Percentiles rank a stretch among this genome's conserved stretches.
Evolutionary conservation across 1,140 invertebrate species (phyloP).

Genomic region (Tetragonula clypearis): DNA sequence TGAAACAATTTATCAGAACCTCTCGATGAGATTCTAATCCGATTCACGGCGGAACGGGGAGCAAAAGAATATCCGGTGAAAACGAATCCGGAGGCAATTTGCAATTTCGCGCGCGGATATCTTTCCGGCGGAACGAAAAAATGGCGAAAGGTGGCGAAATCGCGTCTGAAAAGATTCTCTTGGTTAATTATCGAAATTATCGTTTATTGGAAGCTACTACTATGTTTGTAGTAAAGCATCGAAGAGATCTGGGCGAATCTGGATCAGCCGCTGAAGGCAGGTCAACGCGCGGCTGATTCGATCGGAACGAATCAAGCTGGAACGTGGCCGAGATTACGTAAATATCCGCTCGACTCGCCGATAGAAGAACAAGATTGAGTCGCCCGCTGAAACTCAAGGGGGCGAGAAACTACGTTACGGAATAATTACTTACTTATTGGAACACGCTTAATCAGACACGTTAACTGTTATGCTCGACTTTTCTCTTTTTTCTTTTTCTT

Average conservation of each 20-base stretch:
- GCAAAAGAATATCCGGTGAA: too few relatives aligned
- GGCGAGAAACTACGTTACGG: slow-evolving; percentile 52
- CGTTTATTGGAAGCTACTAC: not conserved
- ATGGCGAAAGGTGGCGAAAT: too few relatives aligned
- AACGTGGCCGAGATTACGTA: slow-evolving; percentile 64
- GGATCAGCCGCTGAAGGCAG: not conserved
- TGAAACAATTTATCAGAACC: slow-evolving; percentile 56
- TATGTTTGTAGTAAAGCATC: not conserved
- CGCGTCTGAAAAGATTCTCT: too few relatives aligned
- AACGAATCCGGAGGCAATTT: not conserved
- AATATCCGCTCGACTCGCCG: slow-evolving; percentile 53
- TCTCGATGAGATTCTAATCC: not conserved
- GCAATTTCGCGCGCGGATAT: not conserved
- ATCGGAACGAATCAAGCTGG: slow-evolving; percentile 45
- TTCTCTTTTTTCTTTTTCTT: not conserved
- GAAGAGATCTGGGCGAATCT: not conserved
- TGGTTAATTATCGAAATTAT: not conserved
- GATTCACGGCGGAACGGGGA: too few relatives aligned
- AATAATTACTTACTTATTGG: slow-evolving; percentile 53
- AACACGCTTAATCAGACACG: slow-evolving; percentile 52
- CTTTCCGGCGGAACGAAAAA: too few relatives aligned
- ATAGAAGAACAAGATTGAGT: slow-evolving; percentile 66
- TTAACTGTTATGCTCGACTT: slow-evolving; percentile 20
- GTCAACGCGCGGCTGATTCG: slow-evolving; percentile 8
- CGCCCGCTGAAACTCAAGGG: slow-evolving; percentile 65